phyloP scores from a whole-genome alignment of 2,888 invertebrate species.

The Rhagium mordax region DNA sequence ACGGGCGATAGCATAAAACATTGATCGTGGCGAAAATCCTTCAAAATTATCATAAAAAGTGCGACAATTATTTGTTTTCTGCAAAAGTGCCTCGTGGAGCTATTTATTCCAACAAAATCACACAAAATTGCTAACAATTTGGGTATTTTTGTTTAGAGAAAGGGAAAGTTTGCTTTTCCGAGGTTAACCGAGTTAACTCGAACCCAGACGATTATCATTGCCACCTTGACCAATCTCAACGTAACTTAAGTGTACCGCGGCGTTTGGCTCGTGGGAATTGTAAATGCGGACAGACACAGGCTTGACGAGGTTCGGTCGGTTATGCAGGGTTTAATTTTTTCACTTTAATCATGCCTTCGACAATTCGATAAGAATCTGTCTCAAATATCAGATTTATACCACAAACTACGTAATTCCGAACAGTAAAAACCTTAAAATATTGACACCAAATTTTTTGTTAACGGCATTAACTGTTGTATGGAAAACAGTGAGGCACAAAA shows the following conservation, averaged over 20 bases:
- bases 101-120: constrained; percentile 25
- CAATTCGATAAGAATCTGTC: neutral
- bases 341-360: neutral
- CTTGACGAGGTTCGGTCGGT: constrained; percentile 24
- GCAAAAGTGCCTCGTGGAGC: constrained; percentile 25
- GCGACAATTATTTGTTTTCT: constrained; percentile 24
- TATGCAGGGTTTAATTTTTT: neutral
- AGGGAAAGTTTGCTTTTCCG: constrained; percentile 63
- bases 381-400: too few species aligned
- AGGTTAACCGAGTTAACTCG: constrained; percentile 53
- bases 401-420: too few species aligned
- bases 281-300: constrained; percentile 32
- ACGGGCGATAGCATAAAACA: constrained; percentile 23
- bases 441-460: too few species aligned
- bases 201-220: constrained; percentile 56
- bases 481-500: too few species aligned
- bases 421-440: too few species aligned
- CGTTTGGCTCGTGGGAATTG: constrained; percentile 37
- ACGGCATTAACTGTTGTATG: too few species aligned
- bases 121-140: constrained; percentile 16
- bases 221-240: constrained; percentile 70
- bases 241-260: constrained; percentile 59
- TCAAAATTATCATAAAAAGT: constrained; percentile 36
- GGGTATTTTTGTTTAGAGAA: constrained; percentile 51
- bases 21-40: constrained; percentile 36